Conservation (phyloP, 1,140 invertebrate genomes). For the Spodoptera frugiperda region DNA sequence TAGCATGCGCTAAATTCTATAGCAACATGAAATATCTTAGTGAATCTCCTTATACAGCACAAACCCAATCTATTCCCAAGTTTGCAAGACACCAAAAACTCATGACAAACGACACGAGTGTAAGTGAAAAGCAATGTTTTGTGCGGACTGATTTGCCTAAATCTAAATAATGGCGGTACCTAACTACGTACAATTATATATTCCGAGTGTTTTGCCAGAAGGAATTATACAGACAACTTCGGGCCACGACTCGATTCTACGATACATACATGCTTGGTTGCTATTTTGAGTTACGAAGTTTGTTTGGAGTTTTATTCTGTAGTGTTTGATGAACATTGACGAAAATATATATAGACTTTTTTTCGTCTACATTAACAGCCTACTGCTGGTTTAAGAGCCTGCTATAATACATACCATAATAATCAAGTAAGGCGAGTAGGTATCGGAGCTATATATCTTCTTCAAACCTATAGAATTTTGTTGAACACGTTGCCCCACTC, state of each 20-base stretch:
- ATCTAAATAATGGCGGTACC: constrained; percentile 73
- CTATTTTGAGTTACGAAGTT: constrained; percentile 1
- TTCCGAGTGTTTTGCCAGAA: constrained; percentile 63
- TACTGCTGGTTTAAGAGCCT: no score
- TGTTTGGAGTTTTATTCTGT: background rate
- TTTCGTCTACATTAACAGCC: no score
- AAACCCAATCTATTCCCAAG: constrained; percentile 52
- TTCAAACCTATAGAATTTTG: no score
- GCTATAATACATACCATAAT: no score
- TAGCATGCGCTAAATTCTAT: no score
- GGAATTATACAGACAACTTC: constrained; percentile 57
- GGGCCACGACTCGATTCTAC: constrained; percentile 13
- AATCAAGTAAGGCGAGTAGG: no score
- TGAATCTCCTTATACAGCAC: background rate
- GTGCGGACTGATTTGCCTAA: constrained; percentile 75
- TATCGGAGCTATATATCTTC: no score
- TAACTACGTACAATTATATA: constrained; percentile 69
- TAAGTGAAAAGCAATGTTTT: constrained; percentile 81
- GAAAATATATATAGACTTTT: background rate
- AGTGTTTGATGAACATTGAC: no score
- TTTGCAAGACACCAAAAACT: constrained; percentile 66
- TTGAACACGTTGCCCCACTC: no score
- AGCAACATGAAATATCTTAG: background rate
- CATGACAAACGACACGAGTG: constrained; percentile 73
- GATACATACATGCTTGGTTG: constrained; percentile 44